Evolutionary conservation across 1,140 invertebrate species (phyloP).

Genomic region (Drosophila tsacasi): DNA sequence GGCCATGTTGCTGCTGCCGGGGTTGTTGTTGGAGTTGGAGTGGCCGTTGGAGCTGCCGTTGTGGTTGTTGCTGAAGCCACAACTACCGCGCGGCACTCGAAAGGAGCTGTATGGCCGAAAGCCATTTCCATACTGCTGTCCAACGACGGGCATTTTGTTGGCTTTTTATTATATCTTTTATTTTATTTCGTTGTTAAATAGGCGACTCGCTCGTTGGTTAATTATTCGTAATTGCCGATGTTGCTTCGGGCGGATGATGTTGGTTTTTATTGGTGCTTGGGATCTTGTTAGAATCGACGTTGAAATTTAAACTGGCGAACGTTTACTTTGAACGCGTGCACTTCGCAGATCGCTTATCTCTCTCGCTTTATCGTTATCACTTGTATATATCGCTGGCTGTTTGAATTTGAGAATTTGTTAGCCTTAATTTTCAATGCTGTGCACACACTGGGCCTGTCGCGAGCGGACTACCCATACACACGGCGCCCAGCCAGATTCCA

Average conservation of each 20-base stretch:
- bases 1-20: constrained; percentile 21
- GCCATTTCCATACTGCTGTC: constrained; percentile 77
- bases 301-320: constrained; percentile 71
- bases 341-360: constrained; percentile 61
- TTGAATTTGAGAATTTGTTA: constrained; percentile 31
- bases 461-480: constrained; percentile 14
- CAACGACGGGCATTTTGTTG: constrained; percentile 83
- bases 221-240: constrained; percentile 56
- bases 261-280: constrained; percentile 17
- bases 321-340: constrained; percentile 75
- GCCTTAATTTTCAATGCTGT: constrained; percentile 69
- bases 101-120: constrained; percentile 84
- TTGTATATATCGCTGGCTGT: constrained; percentile 45
- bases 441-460: constrained; percentile 56
- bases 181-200: constrained; percentile 49
- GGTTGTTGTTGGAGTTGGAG: constrained; percentile 24
- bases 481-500: constrained; percentile 18
- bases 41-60: constrained; percentile 17
- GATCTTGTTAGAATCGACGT: constrained; percentile 51
- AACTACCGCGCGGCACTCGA: constrained; percentile 74
- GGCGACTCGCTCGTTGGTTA: constrained; percentile 36
- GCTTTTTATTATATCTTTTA: constrained; percentile 38
- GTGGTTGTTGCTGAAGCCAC: constrained; percentile 40
- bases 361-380: constrained; percentile 56
- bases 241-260: constrained; percentile 29